These are phyloP conservation scores for Rotaria magnacalcarata DNA, from an alignment of 2,888 invertebrate species.

Conservation along the genomic window DNA sequence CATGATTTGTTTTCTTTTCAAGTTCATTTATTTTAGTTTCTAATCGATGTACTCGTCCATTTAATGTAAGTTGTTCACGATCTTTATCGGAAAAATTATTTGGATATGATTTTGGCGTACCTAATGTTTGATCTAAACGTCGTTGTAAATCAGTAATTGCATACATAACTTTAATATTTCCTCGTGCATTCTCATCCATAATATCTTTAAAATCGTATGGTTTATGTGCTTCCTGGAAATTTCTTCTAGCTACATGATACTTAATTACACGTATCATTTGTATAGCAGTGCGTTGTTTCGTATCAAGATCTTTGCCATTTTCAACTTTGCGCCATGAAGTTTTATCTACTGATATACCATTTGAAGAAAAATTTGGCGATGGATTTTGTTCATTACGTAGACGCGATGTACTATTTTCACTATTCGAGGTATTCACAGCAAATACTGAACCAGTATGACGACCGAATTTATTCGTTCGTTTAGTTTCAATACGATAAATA, in stretches of 20 bases:
- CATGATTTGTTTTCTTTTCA: conserved; percentile 1
- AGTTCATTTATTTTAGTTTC: background rate
- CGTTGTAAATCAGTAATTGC: conserved; percentile 16
- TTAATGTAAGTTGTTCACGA: conserved; percentile 25
- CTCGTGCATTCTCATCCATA: conserved; percentile 31
- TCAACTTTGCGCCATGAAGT: background rate
- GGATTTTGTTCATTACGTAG: background rate
- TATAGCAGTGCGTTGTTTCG: background rate
- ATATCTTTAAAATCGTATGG: conserved; percentile 37
- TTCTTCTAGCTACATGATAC: conserved; percentile 15
- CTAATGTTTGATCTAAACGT: conserved; percentile 32
- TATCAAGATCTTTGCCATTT: background rate
- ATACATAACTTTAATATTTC: conserved; percentile 32
- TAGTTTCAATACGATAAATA: background rate
- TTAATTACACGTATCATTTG: background rate
- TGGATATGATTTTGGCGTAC: conserved; percentile 4
- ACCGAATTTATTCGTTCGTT: background rate
- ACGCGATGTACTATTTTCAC: background rate
- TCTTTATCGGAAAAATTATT: background rate
- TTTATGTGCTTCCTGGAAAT: conserved; percentile 32
- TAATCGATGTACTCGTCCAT: background rate
- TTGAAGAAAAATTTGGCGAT: background rate
- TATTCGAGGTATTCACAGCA: background rate
- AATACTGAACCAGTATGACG: background rate
- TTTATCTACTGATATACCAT: background rate